Base-by-base conservation (phyloP, 2,888 invertebrate genomes). In the Argynnis bischoffii region DNA sequence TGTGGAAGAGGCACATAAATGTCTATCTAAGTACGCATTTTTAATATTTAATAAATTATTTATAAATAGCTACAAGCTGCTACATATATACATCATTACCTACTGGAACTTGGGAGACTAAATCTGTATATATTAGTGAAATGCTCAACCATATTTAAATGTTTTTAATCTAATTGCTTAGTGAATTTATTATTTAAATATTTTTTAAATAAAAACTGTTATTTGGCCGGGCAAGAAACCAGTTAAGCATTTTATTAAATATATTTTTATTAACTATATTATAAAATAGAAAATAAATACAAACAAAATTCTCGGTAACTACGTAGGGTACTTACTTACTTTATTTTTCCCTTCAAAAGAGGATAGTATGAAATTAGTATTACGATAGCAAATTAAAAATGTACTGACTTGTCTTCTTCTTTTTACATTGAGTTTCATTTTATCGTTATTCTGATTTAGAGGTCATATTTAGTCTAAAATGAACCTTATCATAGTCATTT, bases 41-140 rank as follows among this genome's bases (percentile, higher is more conserved):
- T 41, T 41, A 8, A 41, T 41, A 41, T 41, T 1, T 8, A 11
- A 11, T 41, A 35, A 35, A 35, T 35, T 35, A 41, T 41, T 41
- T 11, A 41, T 35, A 35, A 8, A 35, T 35, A 11, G 8, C 18
- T 18, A 51, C n/a, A 16, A 1, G n/a, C n/a, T n/a, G n/a, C n/a
- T n/a, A n/a, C n/a, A n/a, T n/a, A n/a, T n/a, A 13, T 35, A 35
- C 35, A 31, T 35, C 21, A n/a, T 26, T 21, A 59, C 21, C 26
- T 26, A 59, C 48, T 59, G 59, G 26, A 48, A 59, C 48, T 31
- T 6, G 48, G 16, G 48, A 59, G 59, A 59, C 59, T 59, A n/a
- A 48, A 11, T 48, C 48, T 59, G 59, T 59, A 59, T 48, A 59
- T 59, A 59, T 47, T 59, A 47, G 59, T 59, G n/a, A 48, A 59